Evolutionary conservation across 2,888 invertebrate species (phyloP), one percentile per base, ranked within the genome.

Genomic region (Ryuthela nishihirai): DNA sequence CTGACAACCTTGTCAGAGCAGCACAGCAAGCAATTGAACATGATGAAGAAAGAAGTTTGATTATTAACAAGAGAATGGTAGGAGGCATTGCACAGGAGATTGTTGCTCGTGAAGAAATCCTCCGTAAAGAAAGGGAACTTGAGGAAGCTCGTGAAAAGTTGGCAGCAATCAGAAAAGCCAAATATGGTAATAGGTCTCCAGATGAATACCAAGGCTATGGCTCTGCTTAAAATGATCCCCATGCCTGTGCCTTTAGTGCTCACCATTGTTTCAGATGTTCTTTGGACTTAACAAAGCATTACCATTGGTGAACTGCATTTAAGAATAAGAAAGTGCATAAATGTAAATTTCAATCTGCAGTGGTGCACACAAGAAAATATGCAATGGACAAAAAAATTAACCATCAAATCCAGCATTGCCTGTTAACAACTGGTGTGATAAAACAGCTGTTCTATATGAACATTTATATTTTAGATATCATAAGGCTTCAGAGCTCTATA

Each of bases 71-170:
- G 24, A 80, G 89, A 45, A 93, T 94, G 89, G 98, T 99, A 18
- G 93, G 93, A 41, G 94, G 94, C 20, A 93, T 97, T 72, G 93
- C 94, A 6, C 95, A 97, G 78, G 95, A 93, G 78, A 90, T 93
- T 64, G 85, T 92, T 69, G 92, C 92, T 10, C 50, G 72, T 59
- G 79, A 79, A 67, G 76, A 75, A 58, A 94, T 99, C 1, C 80
- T 97, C 52, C 83, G 91, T 69, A 97, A 97, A 72, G 98, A 99
- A 75, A 83, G 87, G 66, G 90, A 97, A 77, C 76, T 99, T 53
- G 90, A 91, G 67, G 91, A 91, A 70, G 99, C 99, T 0, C 81
- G 97, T 43, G 87, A 87, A 32, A 83, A 89, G 50, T 80, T 99
- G 49, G 90, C 89, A 1, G 88, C 88, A 39, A 91, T 99, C 70